Evolutionary conservation across 2,797 vertebrate species (phyloP).

Genomic region (Poeciliopsis infans): DNA sequence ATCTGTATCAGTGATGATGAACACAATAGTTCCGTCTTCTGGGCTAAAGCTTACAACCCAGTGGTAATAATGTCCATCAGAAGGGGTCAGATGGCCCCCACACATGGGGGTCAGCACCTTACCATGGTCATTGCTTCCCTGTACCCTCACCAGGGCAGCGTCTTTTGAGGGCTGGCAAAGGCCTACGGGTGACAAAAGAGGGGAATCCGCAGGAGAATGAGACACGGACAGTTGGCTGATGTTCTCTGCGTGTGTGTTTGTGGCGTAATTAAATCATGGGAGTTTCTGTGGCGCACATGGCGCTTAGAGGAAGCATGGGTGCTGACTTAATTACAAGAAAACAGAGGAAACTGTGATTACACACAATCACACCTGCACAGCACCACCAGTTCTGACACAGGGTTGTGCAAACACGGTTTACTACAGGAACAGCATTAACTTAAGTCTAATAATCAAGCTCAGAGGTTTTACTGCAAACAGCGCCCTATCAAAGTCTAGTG

Average conservation of each 20-base stretch:
- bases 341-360: constrained; percentile 65
- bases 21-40: constrained; percentile 45
- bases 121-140: constrained; percentile 25
- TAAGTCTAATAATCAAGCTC: constrained; percentile 27
- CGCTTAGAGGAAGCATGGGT: constrained; percentile 29
- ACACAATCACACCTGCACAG: constrained; percentile 55
- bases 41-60: constrained; percentile 41
- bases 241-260: constrained; percentile 29
- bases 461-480: constrained; percentile 11
- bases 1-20: constrained; percentile 60
- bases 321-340: constrained; percentile 66
- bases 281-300: constrained; percentile 47
- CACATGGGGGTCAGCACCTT: constrained; percentile 51
- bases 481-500: constrained; percentile 3
- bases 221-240: constrained; percentile 36
- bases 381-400: constrained; percentile 26
- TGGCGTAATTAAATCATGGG: constrained; percentile 66
- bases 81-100: constrained; percentile 39
- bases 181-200: constrained; percentile 45
- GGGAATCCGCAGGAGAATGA: constrained; percentile 35
- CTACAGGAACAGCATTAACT: constrained; percentile 32
- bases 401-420: constrained; percentile 49
- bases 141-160: constrained; percentile 29
- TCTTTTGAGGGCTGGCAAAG: constrained; percentile 43
- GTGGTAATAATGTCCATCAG: constrained; percentile 51